phyloP scores from a whole-genome alignment of 2,797 vertebrate genomes.

The Parauchenoglanis ngamensis region DNA sequence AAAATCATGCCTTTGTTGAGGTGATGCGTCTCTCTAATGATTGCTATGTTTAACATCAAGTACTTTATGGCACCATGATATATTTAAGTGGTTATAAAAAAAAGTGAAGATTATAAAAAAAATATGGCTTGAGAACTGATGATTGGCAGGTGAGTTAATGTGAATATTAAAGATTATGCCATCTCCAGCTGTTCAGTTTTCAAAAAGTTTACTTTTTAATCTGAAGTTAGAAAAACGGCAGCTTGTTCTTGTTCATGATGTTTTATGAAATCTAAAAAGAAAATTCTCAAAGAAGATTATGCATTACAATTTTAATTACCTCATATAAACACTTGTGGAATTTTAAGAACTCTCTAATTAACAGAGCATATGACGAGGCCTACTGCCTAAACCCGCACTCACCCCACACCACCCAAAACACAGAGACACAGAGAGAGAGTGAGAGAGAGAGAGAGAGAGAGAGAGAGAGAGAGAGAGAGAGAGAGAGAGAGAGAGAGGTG shows the following conservation, averaged over 20 bases:
- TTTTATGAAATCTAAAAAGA: not conserved
- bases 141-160: conserved; percentile 43
- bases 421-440: not conserved
- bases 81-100: not conserved
- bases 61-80: not conserved
- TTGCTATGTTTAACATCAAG: not conserved
- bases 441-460: not conserved
- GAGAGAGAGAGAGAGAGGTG: not conserved
- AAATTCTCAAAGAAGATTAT: not conserved
- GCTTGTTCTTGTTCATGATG: not conserved
- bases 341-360: not conserved
- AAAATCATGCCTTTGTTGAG: not conserved
- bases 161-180: conserved; percentile 25
- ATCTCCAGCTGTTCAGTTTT: conserved; percentile 13
- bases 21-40: not conserved
- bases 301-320: not conserved
- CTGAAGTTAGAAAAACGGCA: not conserved
- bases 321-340: not conserved
- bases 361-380: not conserved
- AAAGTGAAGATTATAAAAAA: not conserved
- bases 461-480: not conserved
- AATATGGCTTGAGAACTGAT: conserved; percentile 43
- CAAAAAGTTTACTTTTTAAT: not conserved
- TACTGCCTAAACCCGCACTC: not conserved
- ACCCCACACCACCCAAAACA: not conserved